Evolutionary conservation across 2,797 vertebrate genomes (phyloP).

Genomic region (Myotis vivesi): DNA sequence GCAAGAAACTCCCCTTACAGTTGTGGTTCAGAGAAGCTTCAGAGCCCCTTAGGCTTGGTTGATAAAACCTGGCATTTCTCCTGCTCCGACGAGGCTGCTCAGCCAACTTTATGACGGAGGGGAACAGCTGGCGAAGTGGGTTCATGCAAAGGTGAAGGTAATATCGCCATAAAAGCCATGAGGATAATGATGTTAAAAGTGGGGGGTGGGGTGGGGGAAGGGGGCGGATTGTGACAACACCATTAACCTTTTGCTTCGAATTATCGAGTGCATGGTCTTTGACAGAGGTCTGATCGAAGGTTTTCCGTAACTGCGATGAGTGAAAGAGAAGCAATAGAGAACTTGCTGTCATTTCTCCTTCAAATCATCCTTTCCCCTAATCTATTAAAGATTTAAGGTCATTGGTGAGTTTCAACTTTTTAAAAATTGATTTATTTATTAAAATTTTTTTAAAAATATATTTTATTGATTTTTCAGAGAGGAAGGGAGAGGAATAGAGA

Average conservation of each 20-base stretch:
- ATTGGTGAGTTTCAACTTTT: neutral
- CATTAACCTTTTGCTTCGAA: conserved; percentile 94
- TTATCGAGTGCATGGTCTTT: conserved; percentile 85
- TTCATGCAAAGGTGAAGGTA: conserved; percentile 99
- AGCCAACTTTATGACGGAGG: conserved; percentile 95
- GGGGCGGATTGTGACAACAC: conserved; percentile 96
- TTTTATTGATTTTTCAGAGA: too few species aligned
- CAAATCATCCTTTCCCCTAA: conserved; percentile 62
- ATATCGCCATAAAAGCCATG: conserved; percentile 96
- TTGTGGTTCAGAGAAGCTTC: conserved; percentile 86
- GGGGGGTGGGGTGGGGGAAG: conserved; percentile 88
- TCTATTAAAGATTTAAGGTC: conserved; percentile 27
- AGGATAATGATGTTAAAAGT: conserved; percentile 93
- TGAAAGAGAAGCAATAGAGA: conserved; percentile 76
- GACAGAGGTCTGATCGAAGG: conserved; percentile 84
- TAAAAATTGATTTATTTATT: too few species aligned
- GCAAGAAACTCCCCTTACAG: conserved; percentile 83
- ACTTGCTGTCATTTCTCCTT: conserved; percentile 69
- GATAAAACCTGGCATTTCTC: conserved; percentile 96
- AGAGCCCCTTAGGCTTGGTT: conserved; percentile 95
- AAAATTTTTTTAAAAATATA: too few species aligned
- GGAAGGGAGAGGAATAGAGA: too few species aligned
- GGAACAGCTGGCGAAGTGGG: conserved; percentile 97
- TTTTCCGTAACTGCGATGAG: conserved; percentile 79
- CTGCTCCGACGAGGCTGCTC: conserved; percentile 93